Evolutionary conservation across 1,140 invertebrate genomes (phyloP).

Genomic region (Conus betulinus): DNA sequence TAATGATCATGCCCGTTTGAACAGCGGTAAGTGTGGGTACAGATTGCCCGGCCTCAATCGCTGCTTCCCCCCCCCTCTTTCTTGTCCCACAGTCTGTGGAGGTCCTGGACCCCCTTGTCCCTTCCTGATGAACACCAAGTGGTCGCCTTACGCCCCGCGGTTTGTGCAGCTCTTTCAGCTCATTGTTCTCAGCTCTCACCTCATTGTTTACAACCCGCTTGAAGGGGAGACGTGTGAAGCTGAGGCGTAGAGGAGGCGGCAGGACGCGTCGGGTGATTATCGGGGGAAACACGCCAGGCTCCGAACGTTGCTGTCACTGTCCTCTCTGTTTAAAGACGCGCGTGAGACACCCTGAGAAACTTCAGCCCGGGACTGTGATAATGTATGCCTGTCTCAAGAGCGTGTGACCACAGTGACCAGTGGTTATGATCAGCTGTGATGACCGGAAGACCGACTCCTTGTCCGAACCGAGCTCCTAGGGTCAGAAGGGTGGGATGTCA

Average conservation of each 20-base stretch:
- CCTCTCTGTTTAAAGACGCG: not conserved
- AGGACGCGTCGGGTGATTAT: not conserved
- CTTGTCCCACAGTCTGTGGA: not conserved
- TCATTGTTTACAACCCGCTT: not conserved
- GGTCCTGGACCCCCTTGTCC: not conserved
- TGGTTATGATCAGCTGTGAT: not conserved
- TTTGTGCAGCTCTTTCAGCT: not conserved
- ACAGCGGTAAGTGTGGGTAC: slow-evolving; percentile 1
- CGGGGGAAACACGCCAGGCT: not conserved
- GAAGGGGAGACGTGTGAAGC: not conserved
- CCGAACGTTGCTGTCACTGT: not conserved
- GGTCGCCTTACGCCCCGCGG: not conserved
- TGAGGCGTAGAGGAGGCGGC: not conserved
- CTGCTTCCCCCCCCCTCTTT: not conserved
- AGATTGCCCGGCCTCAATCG: slow-evolving; percentile 1
- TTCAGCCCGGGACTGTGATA: not conserved
- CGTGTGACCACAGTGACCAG: not conserved
- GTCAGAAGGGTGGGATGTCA: not conserved
- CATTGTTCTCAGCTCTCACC: not conserved
- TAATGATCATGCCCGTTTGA: slow-evolving; percentile 23
- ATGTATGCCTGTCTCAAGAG: not conserved
- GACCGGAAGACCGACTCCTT: not conserved
- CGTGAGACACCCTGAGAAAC: not conserved
- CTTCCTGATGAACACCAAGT: not conserved
- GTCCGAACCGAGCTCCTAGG: not conserved